Evolutionary conservation across 2,888 invertebrate genomes (phyloP), one percentile per base, ranked within the genome.

Genomic region (Drosophila anomelani): DNA sequence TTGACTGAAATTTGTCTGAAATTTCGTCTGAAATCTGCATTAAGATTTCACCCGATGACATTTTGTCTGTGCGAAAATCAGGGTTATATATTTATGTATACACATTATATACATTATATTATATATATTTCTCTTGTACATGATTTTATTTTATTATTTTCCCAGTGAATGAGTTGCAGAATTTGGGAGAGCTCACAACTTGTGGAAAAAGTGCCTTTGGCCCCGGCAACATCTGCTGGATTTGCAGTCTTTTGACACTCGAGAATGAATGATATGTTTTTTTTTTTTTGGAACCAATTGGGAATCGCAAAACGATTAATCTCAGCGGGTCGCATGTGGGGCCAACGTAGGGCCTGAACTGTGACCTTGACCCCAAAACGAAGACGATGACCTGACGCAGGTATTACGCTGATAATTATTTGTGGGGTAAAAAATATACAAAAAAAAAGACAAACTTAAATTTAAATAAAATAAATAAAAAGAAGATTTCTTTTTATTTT

Each of bases 11-110:
- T 56, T 68, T 55, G 56, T 71, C 38, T 39, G 32, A 58, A 74
- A 55, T 55, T 66, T 57, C 8, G 58, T 72, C 54, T 75, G 63
- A 77, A 71, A 71, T 81, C 77, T 74, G 80, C 85, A 81, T 85
- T 74, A 79, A 68, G 75, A 79, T 81, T 81, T 73, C 68, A 81
- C 58, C 73, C 73, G 53, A 39, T 71, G 60, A 57, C 66, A 72
- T 57, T 66, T 70, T 36, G 41, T 59, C 47, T 60, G 32, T 49
- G 20, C 20, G 8, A 47, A 38, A 34, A n/a, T 34, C 36, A 13
- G 17, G 15, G 32, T 17, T 4, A 32, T 32, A 20, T 32, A 34
- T 20, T 1, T 12, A 32, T 32, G n/a, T 46, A 15, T 15, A 23
- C 23, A 8, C 23, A 23, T 13, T 44, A 23, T 20, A 17, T 17